phyloP scores from a whole-genome alignment of 2,113 vertebrate species.

The Pterocles gutturalis region DNA sequence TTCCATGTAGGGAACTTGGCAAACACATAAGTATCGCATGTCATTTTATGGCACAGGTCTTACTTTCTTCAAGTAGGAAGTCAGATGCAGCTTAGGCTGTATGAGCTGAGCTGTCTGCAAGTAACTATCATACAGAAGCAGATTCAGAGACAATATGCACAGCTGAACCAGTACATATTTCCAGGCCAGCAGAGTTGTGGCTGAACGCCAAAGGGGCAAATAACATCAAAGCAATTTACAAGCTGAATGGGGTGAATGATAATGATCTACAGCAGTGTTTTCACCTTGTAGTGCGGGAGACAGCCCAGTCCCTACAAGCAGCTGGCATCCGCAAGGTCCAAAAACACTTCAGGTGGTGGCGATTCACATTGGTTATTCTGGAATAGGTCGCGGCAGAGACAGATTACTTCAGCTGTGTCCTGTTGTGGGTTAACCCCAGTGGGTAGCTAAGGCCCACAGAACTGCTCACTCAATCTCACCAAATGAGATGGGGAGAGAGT shows the following conservation, averaged over 20 bases:
- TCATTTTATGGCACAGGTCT: slow-evolving; percentile 10
- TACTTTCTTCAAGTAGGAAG: slow-evolving; percentile 4
- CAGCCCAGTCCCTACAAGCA: not conserved
- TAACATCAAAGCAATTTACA: not conserved
- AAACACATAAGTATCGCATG: not conserved
- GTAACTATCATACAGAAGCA: not conserved
- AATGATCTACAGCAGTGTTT: not conserved
- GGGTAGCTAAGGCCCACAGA: not conserved
- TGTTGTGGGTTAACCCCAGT: not conserved
- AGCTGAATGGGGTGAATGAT: not conserved
- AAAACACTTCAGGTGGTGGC: not conserved
- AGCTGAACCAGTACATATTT: slow-evolving; percentile 3
- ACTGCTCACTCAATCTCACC: not conserved
- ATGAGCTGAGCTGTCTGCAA: slow-evolving; percentile 27
- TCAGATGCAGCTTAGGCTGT: not conserved
- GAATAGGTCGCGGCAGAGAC: not conserved
- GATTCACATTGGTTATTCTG: not conserved
- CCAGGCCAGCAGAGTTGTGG: not conserved
- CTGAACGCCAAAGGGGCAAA: not conserved
- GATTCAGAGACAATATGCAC: not conserved
- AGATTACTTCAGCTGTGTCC: not conserved
- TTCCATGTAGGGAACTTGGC: not conserved
- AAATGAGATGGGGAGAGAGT: not conserved
- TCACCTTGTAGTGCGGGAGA: not conserved
- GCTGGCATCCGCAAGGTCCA: not conserved